phyloP scores from a whole-genome alignment of 1,140 invertebrate genomes.

The Euschistus heros region DNA sequence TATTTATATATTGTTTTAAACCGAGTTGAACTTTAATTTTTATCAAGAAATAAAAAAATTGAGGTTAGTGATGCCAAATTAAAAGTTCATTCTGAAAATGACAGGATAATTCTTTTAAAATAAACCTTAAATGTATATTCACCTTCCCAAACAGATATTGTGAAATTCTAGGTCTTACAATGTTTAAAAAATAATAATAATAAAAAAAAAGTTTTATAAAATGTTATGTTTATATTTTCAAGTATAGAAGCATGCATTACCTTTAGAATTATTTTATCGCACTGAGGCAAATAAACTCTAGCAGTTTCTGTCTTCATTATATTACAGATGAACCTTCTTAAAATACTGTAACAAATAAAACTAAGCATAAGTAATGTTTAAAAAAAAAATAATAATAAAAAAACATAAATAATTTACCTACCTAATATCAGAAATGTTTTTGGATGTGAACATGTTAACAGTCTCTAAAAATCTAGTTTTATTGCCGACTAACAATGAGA shows the following conservation, averaged over 20 bases:
- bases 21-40: no score
- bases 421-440: constrained; percentile 20
- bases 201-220: no score
- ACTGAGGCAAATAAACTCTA: neutral
- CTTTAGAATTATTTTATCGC: constrained; percentile 20
- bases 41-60: no score
- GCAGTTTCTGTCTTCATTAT: constrained; percentile 10
- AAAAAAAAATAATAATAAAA: neutral
- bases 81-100: no score
- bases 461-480: constrained; percentile 6
- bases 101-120: no score
- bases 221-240: no score
- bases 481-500: constrained; percentile 9
- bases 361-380: neutral
- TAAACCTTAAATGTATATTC: no score
- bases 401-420: neutral
- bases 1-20: no score
- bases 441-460: constrained; percentile 11
- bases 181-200: no score
- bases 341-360: constrained; percentile 2
- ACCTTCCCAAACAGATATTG: no score
- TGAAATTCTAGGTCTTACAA: no score
- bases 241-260: constrained; percentile 4
- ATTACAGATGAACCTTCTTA: constrained; percentile 16
- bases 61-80: no score